A percentile compares a stretch with the other conserved stretches of the same genome.
Conservation (phyloP, 1,140 invertebrate species). For the Euborellia annulipes region DNA sequence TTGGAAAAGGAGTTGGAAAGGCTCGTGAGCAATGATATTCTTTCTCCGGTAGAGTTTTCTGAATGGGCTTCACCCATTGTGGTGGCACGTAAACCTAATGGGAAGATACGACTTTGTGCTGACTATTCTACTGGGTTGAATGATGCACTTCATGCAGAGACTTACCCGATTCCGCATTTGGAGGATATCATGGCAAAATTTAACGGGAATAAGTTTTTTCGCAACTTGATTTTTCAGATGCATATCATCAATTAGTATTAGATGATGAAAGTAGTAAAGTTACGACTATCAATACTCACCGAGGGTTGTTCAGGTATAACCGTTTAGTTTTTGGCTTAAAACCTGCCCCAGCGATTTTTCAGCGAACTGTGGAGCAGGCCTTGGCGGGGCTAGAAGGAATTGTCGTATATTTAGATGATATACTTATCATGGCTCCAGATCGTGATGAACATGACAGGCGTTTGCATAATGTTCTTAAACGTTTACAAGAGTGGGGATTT, state of each 20-base stretch:
- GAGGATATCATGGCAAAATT: slow-evolving; percentile 15
- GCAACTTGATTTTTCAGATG: slow-evolving; percentile 11
- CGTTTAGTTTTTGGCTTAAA: slow-evolving; percentile 24
- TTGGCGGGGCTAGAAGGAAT: slow-evolving; percentile 15
- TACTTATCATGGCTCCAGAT: slow-evolving; percentile 14
- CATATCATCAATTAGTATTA: slow-evolving; percentile 1
- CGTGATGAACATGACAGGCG: slow-evolving; percentile 13
- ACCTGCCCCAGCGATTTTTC: slow-evolving; percentile 22
- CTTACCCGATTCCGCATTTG: slow-evolving; percentile 14
- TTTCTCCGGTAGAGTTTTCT: slow-evolving; percentile 16
- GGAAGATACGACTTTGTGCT: slow-evolving; percentile 26
- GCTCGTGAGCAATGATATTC: slow-evolving; percentile 20
- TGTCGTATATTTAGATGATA: slow-evolving; percentile 19
- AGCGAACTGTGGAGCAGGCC: slow-evolving; percentile 23
- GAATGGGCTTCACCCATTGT: slow-evolving; percentile 31
- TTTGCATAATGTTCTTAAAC: slow-evolving; percentile 13
- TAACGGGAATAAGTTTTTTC: slow-evolving; percentile 10
- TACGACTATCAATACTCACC: slow-evolving; percentile 18
- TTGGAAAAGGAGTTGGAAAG: slow-evolving; percentile 27
- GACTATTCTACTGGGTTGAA: slow-evolving; percentile 26
- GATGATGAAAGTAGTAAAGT: slow-evolving; percentile 6
- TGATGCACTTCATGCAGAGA: slow-evolving; percentile 10
- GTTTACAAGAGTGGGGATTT: slow-evolving; percentile 12
- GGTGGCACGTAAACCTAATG: slow-evolving; percentile 28
- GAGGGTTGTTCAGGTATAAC: slow-evolving; percentile 21